These are phyloP conservation scores for Lepidurus arcticus DNA, from an alignment of 1,140 invertebrate species.

Conservation along the genomic window DNA sequence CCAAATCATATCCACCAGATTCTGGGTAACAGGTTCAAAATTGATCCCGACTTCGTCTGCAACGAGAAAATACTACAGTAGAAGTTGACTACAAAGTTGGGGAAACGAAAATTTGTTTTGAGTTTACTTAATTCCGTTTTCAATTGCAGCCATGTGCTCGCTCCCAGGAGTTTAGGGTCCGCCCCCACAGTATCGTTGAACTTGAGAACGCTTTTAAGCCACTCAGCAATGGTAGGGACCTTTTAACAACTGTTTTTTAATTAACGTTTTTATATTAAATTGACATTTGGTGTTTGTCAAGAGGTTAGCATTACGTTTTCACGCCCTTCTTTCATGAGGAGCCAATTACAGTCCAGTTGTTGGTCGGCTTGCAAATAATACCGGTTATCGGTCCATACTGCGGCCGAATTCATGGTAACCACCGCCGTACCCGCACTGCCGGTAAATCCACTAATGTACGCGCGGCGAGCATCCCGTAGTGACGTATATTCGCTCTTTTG, in stretches of 20 bases:
- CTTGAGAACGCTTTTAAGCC: slow-evolving; percentile 58
- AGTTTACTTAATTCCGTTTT: slow-evolving; percentile 28
- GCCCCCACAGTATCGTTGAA: slow-evolving; percentile 64
- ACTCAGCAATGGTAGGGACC: slow-evolving; percentile 46
- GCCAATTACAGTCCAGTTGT: slow-evolving; percentile 44
- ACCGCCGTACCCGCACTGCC: slow-evolving; percentile 55
- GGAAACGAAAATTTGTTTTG: neutral
- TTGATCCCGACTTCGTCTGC: slow-evolving; percentile 43
- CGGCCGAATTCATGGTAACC: slow-evolving; percentile 51
- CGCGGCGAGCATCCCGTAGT: slow-evolving; percentile 50
- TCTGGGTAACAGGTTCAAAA: slow-evolving; percentile 60
- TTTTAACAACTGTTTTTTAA: slow-evolving; percentile 32
- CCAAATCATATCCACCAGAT: slow-evolving; percentile 79
- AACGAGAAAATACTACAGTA: slow-evolving; percentile 8
- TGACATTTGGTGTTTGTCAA: neutral
- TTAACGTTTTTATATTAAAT: neutral
- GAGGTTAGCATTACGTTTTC: neutral
- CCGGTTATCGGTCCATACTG: slow-evolving; percentile 61
- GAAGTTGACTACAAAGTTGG: neutral
- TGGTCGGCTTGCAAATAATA: slow-evolving; percentile 53
- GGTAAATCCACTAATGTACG: slow-evolving; percentile 54
- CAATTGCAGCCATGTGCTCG: slow-evolving; percentile 29
- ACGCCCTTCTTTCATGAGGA: slow-evolving; percentile 49
- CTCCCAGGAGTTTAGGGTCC: slow-evolving; percentile 57
- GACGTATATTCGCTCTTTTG: slow-evolving; percentile 56